Evolutionary conservation across 2,888 invertebrate genomes (phyloP), one percentile per base, ranked within the genome.

Genomic region (Dolomedes plantarius): DNA sequence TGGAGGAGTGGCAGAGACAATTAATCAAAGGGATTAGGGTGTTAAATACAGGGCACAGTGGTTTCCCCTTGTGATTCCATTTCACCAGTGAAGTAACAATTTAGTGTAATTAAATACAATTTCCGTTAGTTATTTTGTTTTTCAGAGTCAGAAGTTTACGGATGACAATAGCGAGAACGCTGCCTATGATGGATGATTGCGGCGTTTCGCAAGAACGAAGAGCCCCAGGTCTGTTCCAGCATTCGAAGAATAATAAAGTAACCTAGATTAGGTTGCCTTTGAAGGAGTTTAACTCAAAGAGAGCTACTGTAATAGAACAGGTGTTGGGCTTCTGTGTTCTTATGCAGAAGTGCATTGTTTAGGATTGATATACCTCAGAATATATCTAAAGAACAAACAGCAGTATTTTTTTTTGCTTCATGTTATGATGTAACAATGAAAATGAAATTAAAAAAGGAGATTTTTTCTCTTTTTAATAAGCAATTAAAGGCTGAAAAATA

Each of bases 21-120:
- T 46, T 46, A 46, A 46, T 46, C 46, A 46, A 13, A 6, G 16
- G 16, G 9, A 46, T 46, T 46, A 46, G 13, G 16, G 46, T 46
- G 46, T 46, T 46, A 46, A 46, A 46, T 46, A 46, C 16, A 16
- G 46, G 46, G 46, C 46, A 36, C n/a, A 46, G 46, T 46, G 46
- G 46, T 46, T 13, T 9, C 46, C n/a, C 16, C 16, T 46, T 46
- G 46, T 16, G 16, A 16, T 16, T 46, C 46, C 16, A 2, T 13
- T 46, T 46, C 16, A 16, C 46, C 16, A 9, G 46, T 16, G 46
- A 46, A 46, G 46, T 16, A 7, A 13, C 16, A 46, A 46, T 46
- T 56, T 56, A 23, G 23, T 23, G 3, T 23, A 56, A 56, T 56
- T 56, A 56, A 56, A 56, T 56, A 23, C 56, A 56, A 11, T 23